Evolutionary conservation across 1,140 invertebrate species (phyloP), one percentile per base, ranked within the genome.

Genomic region (Drosophila eugracilis): DNA sequence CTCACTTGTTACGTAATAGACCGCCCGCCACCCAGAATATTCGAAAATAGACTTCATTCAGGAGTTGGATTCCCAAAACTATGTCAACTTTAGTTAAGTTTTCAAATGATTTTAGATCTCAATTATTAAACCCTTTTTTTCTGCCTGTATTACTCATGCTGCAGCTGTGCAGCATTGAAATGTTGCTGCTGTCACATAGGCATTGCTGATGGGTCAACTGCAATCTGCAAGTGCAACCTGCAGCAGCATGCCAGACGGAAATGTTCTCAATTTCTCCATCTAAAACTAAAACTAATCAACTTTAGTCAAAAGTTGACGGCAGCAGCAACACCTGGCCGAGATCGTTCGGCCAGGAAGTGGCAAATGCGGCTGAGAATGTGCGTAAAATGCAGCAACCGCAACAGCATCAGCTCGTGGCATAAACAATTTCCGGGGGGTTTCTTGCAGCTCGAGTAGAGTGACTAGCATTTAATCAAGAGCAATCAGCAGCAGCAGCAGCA

Each of bases 391-490:
- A 47, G 15, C 69, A 48, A 5, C 58, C 42, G 17, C 39, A 47
- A 7, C 69, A 57, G 39, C 70, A 75, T 44, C 70, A 83, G 75
- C 80, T 84, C 57, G 78, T 81, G 79, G 79, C 78, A 84, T 59
- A 78, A 80, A 72, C 80, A 84, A 84, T 84, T 85, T 84, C 80
- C 81, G 76, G 80, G 75, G 65, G 78, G 72, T 28, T 30, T 30
- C 10, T 30, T 78, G 69, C 62, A 76, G 58, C 55, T 80, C 66
- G 65, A 84, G 81, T 86, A 81, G 36, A 84, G 79, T 84, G 79
- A 86, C 81, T 79, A 85, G 76, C 80, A 76, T 80, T 85, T 79
- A 85, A 85, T 85, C 75, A 84, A 84, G 65, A 84, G 80, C 79
- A 84, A 84, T 84, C 79, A 84, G 75, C 77, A 79, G 55, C 50